phyloP scores from a whole-genome alignment of 2,888 invertebrate species.

The Terebella lapidaria region DNA sequence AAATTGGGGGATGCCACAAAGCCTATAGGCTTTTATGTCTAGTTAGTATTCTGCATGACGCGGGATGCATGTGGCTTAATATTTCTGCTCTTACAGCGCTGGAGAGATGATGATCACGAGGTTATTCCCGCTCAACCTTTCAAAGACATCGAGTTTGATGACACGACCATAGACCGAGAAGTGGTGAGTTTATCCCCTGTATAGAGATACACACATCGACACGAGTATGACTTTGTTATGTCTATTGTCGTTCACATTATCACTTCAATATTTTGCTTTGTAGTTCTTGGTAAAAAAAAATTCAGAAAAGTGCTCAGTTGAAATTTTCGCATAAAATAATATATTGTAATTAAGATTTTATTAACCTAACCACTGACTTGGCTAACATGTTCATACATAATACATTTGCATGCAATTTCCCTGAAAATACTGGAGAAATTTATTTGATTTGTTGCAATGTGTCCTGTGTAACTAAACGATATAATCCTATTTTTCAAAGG shows the following conservation, averaged over 20 bases:
- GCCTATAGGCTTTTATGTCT: not conserved
- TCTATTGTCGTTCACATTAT: too few relatives aligned
- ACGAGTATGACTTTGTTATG: too few relatives aligned
- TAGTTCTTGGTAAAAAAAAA: too few relatives aligned
- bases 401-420: not conserved
- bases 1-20: too few relatives aligned
- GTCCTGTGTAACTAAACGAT: not conserved
- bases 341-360: too few relatives aligned
- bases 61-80: not conserved
- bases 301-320: too few relatives aligned
- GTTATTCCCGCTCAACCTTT: constrained; percentile 2
- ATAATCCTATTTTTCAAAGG: not conserved
- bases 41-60: not conserved
- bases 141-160: constrained; percentile 58
- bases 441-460: not conserved
- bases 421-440: not conserved
- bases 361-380: not conserved
- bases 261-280: too few relatives aligned
- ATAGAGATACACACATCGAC: too few relatives aligned
- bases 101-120: constrained; percentile 2
- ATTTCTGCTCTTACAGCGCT: not conserved
- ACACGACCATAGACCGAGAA: constrained; percentile 73
- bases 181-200: constrained; percentile 40
- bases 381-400: not conserved
- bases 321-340: too few relatives aligned